Evolutionary conservation across 2,113 vertebrate species (phyloP).

Genomic region (Oxyruncus cristatus): DNA sequence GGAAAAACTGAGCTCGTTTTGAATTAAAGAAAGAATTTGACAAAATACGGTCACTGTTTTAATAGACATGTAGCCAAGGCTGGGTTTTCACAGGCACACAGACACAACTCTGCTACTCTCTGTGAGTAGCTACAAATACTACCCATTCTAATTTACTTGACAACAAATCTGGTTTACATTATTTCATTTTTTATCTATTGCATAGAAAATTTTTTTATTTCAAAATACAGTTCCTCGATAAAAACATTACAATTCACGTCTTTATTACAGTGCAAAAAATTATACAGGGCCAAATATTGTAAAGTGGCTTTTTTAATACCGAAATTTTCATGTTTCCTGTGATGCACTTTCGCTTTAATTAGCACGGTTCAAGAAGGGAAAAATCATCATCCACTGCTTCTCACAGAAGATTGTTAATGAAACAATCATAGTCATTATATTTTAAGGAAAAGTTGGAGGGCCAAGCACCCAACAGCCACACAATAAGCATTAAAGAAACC

Average conservation of each 20-base stretch:
- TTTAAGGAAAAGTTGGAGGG: neutral
- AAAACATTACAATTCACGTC: slow-evolving; percentile 44
- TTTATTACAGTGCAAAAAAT: slow-evolving; percentile 12
- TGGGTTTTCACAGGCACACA: neutral
- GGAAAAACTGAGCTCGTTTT: slow-evolving; percentile 37
- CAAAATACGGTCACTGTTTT: slow-evolving; percentile 67
- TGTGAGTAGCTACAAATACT: slow-evolving; percentile 27
- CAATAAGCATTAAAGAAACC: neutral
- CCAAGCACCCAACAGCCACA: neutral
- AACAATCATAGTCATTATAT: neutral
- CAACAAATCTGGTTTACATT: slow-evolving; percentile 39
- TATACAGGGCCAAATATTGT: neutral
- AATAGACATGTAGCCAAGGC: slow-evolving; percentile 27
- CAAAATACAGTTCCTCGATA: neutral
- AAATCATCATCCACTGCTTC: neutral
- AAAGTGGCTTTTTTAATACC: neutral
- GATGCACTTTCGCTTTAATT: neutral
- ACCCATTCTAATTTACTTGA: slow-evolving; percentile 36
- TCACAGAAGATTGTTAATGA: neutral
- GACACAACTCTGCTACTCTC: neutral
- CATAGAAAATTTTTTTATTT: neutral
- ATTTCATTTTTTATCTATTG: slow-evolving; percentile 23
- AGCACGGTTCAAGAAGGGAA: neutral
- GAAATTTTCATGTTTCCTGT: neutral
- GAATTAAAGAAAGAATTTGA: slow-evolving; percentile 14